phyloP scores from a whole-genome alignment of 2,888 invertebrate genomes.

The Drosophila affinis region DNA sequence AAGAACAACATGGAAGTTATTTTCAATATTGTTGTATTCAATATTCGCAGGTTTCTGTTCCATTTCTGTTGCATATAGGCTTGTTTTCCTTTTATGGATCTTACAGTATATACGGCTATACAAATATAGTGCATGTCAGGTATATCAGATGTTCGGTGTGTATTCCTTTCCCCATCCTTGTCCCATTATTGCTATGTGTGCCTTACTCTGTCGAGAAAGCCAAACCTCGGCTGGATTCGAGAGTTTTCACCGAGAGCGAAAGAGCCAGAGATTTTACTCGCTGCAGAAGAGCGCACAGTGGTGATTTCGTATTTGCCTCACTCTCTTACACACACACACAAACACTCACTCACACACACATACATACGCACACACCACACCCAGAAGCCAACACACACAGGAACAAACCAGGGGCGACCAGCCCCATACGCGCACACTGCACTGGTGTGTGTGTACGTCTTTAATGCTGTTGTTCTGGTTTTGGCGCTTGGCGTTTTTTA shows the following conservation, averaged over 20 bases:
- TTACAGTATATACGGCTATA: not conserved
- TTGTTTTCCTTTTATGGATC: no score
- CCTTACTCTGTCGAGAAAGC: slow-evolving; percentile 11
- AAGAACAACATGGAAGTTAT: no score
- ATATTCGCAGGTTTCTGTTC: no score
- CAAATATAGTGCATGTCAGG: not conserved
- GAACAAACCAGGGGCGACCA: not conserved
- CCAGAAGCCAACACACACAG: not conserved
- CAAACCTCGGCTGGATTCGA: slow-evolving; percentile 35
- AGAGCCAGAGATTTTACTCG: slow-evolving; percentile 71
- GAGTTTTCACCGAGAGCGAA: slow-evolving; percentile 59
- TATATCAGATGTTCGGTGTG: slow-evolving; percentile 20
- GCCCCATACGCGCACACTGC: no score
- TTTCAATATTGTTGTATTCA: no score
- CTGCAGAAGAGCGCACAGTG: slow-evolving; percentile 58
- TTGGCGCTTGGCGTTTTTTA: slow-evolving; percentile 78
- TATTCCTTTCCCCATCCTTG: slow-evolving; percentile 16
- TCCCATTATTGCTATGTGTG: not conserved
- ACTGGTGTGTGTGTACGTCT: slow-evolving; percentile 54
- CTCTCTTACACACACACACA: slow-evolving; percentile 24
- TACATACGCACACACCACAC: slow-evolving; percentile 17
- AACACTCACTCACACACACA: slow-evolving; percentile 16
- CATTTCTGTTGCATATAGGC: no score
- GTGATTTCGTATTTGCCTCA: slow-evolving; percentile 72
- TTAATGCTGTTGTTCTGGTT: slow-evolving; percentile 77